A percentile compares a stretch with the other conserved stretches of the same genome.
These are phyloP conservation scores for Dallia pectoralis DNA, from an alignment of 2,797 vertebrate species.

Conservation along the genomic window DNA sequence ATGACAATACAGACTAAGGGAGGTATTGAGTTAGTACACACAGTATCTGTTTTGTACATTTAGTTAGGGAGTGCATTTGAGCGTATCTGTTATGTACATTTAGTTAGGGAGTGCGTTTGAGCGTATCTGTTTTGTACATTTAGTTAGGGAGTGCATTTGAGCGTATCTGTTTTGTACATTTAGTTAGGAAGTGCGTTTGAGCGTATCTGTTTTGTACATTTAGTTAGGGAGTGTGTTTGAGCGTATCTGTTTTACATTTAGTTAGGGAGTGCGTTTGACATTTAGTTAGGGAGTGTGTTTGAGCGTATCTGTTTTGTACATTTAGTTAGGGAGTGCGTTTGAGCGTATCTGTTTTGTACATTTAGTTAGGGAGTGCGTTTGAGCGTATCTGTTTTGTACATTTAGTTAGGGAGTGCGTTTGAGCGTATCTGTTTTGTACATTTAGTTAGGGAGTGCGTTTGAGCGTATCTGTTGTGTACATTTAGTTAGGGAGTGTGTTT, in stretches of 20 bases:
- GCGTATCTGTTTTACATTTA: too few species aligned
- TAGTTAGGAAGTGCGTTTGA: neutral
- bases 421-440: too few species aligned
- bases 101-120: neutral
- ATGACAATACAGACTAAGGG: neutral
- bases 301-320: too few species aligned
- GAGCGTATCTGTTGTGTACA: conserved; percentile 4
- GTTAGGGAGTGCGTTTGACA: neutral
- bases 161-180: too few species aligned
- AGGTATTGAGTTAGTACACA: neutral
- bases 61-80: neutral
- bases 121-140: too few species aligned
- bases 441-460: neutral
- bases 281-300: too few species aligned
- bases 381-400: conserved; percentile 5
- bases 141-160: neutral
- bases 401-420: too few species aligned
- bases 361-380: neutral
- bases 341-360: too few species aligned
- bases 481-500: too few species aligned
- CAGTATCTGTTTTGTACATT: conserved; percentile 9
- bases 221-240: too few species aligned
- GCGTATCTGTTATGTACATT: conserved; percentile 7
- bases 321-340: neutral
- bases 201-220: conserved; percentile 7